Evolutionary conservation across 2,888 invertebrate genomes (phyloP), one percentile per base, ranked within the genome.

Genomic region (Aphodius sticticus): DNA sequence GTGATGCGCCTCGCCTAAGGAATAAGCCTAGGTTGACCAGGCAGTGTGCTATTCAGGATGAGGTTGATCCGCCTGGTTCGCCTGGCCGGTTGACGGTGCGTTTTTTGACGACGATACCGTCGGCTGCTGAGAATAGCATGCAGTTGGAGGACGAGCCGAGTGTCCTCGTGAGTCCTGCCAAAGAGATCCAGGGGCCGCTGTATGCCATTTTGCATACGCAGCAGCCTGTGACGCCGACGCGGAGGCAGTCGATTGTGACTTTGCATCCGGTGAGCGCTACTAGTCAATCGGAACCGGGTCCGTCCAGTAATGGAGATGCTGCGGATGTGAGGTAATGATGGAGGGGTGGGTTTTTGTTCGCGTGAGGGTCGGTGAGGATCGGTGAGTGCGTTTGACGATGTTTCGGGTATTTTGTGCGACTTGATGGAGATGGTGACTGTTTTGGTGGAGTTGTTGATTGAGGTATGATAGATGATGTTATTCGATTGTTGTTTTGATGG

Each of bases 41-140:
- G 6, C 96, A 96, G 88, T 92, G 94, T 84, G 96, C 96, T 14
- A 92, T 96, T 81, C 93, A 94, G 86, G 95, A 94, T 85, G 96
- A 96, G 82, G 82, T 84, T 36, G 95, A 95, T 86, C 92, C 93
- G 75, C 92, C 93, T 9, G 91, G 90, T 4, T 91, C 92, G 0
- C 92, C 92, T 0, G 90, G 92, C 3, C 84, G 90, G 69, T 84
- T 91, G 75, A 90, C 90, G 9, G 91, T 91, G 53, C 91, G 93
- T 69, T 93, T 94, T 84, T 89, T 95, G 79, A 93, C 94, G 38
- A 94, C 94, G 14, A 95, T 95, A 85, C 94, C 94, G 14, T 94
- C 94, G 4, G 94, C 94, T 0, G 93, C 94, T 0, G 94, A 94
- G 86, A 94, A 92, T 83, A 94, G 93, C 84, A 92, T 94, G 85